phyloP scores from a whole-genome alignment of 2,113 vertebrate species.

The Dendrocopos noguchii region DNA sequence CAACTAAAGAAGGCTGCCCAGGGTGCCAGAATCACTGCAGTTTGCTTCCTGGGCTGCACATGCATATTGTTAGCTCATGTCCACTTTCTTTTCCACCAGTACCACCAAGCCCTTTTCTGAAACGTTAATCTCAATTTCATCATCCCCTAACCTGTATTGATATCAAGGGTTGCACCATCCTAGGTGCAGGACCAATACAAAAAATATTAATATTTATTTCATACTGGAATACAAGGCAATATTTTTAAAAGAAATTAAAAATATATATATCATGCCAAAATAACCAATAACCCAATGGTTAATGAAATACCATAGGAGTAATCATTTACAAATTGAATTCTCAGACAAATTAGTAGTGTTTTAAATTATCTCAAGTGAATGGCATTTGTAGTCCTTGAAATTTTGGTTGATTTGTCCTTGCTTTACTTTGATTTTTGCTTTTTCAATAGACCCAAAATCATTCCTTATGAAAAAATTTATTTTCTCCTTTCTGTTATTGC shows the following conservation, averaged over 20 bases:
- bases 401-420: background rate
- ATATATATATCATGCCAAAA: background rate
- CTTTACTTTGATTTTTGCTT: background rate
- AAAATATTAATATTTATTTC: rapidly evolving
- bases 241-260: background rate
- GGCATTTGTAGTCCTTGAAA: background rate
- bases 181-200: background rate
- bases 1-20: too few species aligned
- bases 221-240: background rate
- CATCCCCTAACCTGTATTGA: too few species aligned
- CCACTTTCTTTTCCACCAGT: too few species aligned
- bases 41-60: too few species aligned
- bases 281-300: background rate
- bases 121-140: too few species aligned
- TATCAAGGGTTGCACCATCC: too few species aligned
- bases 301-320: background rate
- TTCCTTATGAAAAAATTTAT: background rate
- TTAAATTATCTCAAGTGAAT: background rate
- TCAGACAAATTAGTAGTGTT: background rate
- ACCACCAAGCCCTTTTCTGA: too few species aligned
- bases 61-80: too few species aligned
- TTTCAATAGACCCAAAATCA: background rate
- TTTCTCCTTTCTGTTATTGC: background rate
- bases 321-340: background rate
- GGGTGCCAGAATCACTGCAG: too few species aligned